A percentile compares a stretch with the other conserved stretches of the same genome.
Conservation (phyloP, 1,140 invertebrate species). For the Aricia agestis region DNA sequence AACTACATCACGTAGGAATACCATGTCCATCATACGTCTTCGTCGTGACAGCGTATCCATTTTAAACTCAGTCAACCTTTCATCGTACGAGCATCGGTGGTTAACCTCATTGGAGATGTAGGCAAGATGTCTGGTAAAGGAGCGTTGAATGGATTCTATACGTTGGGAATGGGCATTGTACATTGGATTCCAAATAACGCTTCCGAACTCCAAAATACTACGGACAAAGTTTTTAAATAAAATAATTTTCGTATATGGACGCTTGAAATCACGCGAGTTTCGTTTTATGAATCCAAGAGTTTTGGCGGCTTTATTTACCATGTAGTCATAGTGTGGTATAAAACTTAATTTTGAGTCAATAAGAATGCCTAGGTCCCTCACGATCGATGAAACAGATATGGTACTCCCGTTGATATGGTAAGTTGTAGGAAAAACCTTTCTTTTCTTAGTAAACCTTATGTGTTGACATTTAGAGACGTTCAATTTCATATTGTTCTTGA, state of each 20-base stretch:
- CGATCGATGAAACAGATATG: neutral
- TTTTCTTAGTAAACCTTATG: neutral
- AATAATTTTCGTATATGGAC: neutral
- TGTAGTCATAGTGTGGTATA: neutral
- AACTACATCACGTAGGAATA: too few species aligned
- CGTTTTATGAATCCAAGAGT: neutral
- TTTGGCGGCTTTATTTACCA: neutral
- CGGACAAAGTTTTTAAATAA: neutral
- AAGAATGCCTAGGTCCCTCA: neutral
- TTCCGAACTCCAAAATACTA: conserved; percentile 2
- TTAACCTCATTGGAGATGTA: too few species aligned
- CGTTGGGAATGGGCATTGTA: neutral
- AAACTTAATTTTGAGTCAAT: conserved; percentile 6
- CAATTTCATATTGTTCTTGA: neutral
- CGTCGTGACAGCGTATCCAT: too few species aligned
- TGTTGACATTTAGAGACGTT: neutral
- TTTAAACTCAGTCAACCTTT: too few species aligned
- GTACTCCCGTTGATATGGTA: neutral
- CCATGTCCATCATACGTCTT: too few species aligned
- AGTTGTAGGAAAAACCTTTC: neutral
- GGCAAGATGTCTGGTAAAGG: too few species aligned
- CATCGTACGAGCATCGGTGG: too few species aligned
- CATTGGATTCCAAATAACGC: neutral
- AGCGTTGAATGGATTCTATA: neutral
- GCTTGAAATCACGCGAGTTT: neutral